Evolutionary conservation across 2,113 vertebrate genomes (phyloP).

Genomic region (Chlamydotis undulata): DNA sequence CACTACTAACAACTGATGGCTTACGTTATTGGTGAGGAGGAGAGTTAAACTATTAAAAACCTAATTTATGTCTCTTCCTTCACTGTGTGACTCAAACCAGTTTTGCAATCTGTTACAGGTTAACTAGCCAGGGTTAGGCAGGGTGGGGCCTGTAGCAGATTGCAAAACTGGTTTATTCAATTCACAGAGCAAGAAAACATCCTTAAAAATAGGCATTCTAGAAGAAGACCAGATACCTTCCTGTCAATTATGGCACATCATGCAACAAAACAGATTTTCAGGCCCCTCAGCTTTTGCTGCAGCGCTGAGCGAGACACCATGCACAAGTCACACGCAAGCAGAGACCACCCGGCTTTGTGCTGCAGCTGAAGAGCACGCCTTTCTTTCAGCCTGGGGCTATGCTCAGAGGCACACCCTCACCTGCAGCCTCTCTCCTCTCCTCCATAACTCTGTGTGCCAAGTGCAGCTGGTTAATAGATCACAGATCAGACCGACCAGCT

Average conservation of each 20-base stretch:
- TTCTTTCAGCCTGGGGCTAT: background rate
- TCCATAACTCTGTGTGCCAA: background rate
- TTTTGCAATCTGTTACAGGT: conserved; percentile 69
- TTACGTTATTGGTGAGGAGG: background rate
- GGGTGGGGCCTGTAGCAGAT: conserved; percentile 43
- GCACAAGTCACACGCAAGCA: background rate
- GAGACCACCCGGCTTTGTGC: background rate
- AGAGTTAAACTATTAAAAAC: background rate
- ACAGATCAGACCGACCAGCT: background rate
- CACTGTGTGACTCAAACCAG: conserved; percentile 46
- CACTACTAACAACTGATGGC: background rate
- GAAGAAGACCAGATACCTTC: background rate
- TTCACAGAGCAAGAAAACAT: background rate
- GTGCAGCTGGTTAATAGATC: background rate
- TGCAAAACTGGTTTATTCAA: conserved; percentile 64
- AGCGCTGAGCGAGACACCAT: accelerated
- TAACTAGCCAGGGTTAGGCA: conserved; percentile 58
- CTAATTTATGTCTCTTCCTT: background rate
- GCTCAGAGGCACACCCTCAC: conserved; percentile 18
- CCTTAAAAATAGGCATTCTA: background rate
- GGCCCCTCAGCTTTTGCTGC: background rate
- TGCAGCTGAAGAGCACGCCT: background rate
- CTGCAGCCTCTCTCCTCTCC: conserved; percentile 16
- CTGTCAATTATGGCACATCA: background rate
- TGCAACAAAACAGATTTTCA: background rate